Percentiles rank a stretch among this genome's conserved stretches.
Conservation (phyloP, 2,797 vertebrate genomes). For the Ctenopoma multispine region DNA sequence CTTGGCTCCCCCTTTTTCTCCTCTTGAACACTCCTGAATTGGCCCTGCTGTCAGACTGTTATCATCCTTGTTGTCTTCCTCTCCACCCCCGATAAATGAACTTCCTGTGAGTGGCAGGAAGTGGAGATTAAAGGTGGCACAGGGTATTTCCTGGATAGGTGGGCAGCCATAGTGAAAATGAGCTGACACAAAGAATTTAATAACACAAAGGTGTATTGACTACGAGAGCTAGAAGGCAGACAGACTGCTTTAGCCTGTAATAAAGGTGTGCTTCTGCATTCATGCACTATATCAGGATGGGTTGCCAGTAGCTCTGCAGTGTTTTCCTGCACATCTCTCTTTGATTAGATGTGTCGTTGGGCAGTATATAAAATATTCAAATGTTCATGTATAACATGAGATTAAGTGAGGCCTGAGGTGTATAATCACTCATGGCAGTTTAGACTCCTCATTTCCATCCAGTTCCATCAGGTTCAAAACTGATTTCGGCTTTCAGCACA, state of each 20-base stretch:
- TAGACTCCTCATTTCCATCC: constrained; percentile 27
- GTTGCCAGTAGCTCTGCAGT: constrained; percentile 8
- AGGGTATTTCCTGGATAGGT: constrained; percentile 58
- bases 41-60: constrained; percentile 20
- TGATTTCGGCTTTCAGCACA: constrained; percentile 4
- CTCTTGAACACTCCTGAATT: constrained; percentile 14
- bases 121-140: constrained; percentile 67
- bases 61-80: constrained; percentile 34
- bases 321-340: constrained; percentile 18
- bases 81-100: constrained; percentile 54
- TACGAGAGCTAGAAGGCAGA: constrained; percentile 30
- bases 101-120: constrained; percentile 67
- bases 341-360: constrained; percentile 31
- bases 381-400: constrained; percentile 18
- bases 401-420: constrained; percentile 11
- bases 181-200: constrained; percentile 64
- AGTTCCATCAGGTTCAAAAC: not conserved
- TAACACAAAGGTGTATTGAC: constrained; percentile 49
- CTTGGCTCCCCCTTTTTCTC: constrained; percentile 6
- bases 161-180: constrained; percentile 64
- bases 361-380: no score
- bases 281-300: constrained; percentile 2
- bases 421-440: constrained; percentile 21
- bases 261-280: constrained; percentile 25
- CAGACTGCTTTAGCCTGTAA: constrained; percentile 29